Conservation (phyloP, 2,113 vertebrate genomes). For the Charina bottae region DNA sequence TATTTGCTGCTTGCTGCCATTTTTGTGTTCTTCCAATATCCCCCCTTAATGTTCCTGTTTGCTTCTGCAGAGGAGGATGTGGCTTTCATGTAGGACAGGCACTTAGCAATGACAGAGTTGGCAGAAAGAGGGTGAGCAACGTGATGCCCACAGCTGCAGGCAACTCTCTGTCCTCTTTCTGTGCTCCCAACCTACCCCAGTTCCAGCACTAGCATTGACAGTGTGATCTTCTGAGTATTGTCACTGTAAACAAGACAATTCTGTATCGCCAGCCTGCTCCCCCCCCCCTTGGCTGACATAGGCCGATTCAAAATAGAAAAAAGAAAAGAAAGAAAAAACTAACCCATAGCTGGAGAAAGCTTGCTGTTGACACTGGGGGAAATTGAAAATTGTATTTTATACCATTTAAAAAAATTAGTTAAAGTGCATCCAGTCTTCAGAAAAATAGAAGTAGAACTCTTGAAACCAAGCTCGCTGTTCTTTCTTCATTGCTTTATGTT, state of each 20-base stretch:
- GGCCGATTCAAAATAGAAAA: too few relatives aligned
- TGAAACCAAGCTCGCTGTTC: too few relatives aligned
- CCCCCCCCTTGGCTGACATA: too few relatives aligned
- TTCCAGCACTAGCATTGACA: not conserved
- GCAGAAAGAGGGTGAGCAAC: conserved; percentile 16
- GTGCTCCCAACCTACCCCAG: not conserved
- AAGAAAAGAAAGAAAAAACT: too few relatives aligned
- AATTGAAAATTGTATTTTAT: too few relatives aligned
- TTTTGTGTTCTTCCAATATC: not conserved
- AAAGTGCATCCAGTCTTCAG: too few relatives aligned
- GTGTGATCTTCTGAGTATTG: not conserved
- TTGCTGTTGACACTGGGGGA: too few relatives aligned
- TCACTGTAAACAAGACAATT: not conserved
- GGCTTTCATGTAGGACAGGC: conserved; percentile 37
- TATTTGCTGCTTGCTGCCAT: not conserved
- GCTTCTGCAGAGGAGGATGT: not conserved
- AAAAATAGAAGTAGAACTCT: too few relatives aligned
- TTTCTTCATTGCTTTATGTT: not conserved
- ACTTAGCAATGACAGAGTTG: conserved; percentile 30
- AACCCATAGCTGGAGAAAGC: too few relatives aligned
- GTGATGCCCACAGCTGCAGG: too few relatives aligned
- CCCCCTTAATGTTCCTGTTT: not conserved
- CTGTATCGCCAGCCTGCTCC: too few relatives aligned
- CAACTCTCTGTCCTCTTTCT: not conserved
- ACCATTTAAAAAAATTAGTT: too few relatives aligned